Percentiles rank a stretch among this genome's conserved stretches.
Evolutionary conservation across 2,888 invertebrate genomes (phyloP).

Genomic region (Drosophila yooni): DNA sequence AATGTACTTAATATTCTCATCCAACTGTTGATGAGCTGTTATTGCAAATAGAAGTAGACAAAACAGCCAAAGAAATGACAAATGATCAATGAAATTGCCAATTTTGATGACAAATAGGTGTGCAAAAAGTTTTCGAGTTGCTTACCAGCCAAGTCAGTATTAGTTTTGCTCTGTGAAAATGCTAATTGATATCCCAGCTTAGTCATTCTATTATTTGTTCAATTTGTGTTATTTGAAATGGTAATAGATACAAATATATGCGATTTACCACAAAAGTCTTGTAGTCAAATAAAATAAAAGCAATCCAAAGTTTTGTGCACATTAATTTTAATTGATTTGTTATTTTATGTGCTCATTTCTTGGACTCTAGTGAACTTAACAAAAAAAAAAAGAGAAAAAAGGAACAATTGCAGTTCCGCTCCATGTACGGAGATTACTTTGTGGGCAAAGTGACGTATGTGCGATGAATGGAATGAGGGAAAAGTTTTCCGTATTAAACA

Average conservation of each 20-base stretch:
- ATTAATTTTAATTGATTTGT: slow-evolving; percentile 72
- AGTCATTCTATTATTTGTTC: slow-evolving; percentile 5
- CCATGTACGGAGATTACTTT: slow-evolving; percentile 32
- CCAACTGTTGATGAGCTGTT: slow-evolving; percentile 28
- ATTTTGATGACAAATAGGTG: slow-evolving; percentile 36
- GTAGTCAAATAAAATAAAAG: slow-evolving; percentile 23
- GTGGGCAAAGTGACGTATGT: slow-evolving; percentile 35
- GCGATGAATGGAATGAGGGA: slow-evolving; percentile 15
- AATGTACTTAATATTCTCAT: slow-evolving; percentile 14
- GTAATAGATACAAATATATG: slow-evolving; percentile 35
- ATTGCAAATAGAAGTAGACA: slow-evolving; percentile 17
- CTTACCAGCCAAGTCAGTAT: background rate
- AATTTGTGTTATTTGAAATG: slow-evolving; percentile 29
- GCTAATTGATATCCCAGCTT: slow-evolving; percentile 36
- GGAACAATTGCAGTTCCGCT: slow-evolving; percentile 36
- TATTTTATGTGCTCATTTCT: slow-evolving; percentile 29
- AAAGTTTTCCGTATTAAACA: slow-evolving; percentile 24
- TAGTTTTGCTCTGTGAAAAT: slow-evolving; percentile 31
- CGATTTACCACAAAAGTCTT: slow-evolving; percentile 45
- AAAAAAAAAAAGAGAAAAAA: background rate
- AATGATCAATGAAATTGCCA: slow-evolving; percentile 28
- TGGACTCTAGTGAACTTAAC: slow-evolving; percentile 32
- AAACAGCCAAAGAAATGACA: slow-evolving; percentile 35
- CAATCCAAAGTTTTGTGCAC: slow-evolving; percentile 59
- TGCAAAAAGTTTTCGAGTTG: slow-evolving; percentile 17